Evolutionary conservation across 35 echinoderm and acorn worm species (phyloP), one percentile per base, ranked within the genome.

Genomic region (Apostichopus parvimensis): DNA sequence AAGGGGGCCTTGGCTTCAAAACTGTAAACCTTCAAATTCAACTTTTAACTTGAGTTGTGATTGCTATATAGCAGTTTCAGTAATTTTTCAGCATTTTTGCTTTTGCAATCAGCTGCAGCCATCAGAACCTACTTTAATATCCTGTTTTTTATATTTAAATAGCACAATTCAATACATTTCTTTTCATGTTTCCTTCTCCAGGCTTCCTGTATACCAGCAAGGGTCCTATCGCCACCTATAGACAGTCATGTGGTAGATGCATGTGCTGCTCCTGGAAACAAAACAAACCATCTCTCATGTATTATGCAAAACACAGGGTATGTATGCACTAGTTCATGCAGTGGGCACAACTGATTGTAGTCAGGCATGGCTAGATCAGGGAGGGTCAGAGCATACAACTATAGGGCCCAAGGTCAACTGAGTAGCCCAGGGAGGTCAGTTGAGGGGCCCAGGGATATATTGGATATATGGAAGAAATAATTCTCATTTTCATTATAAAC

Each of bases 251-350:
- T 99, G 76, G 96, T 99, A 57, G 97, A 99, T 92, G 78, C 94
- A 8, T 99, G 97, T 95, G 95, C 97, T 80, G 94, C 97, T 56
- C 97, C 97, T 53, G 97, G 97, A 62, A 99, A 99, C 95, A 99
- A 99, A 88, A 99, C 97, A 6, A 96, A 79, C 57, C 97, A 96
- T 73, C 64, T 99, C 86, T 87, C 95, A n/a, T 79, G 89, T 83
- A 80, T 96, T 20, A 87, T 99, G 78, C 65, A 95, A 18, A 99
- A 99, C 86, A 93, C 91, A 71, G 97, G 95, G 97, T 99, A 92
- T 60, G 92, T 86, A 45, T 45, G 34, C 34, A 45, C 34, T 45
- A 45, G 34, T 45, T 45, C 34, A 45, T 45, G 34, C 34, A 45
- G 34, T 45, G 34, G 34, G 2, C 34, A 45, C 2, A 45, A 45